Evolutionary conservation across 2,113 vertebrate genomes (phyloP), one percentile per base, ranked within the genome.

Genomic region (Odontophorus gujanensis): DNA sequence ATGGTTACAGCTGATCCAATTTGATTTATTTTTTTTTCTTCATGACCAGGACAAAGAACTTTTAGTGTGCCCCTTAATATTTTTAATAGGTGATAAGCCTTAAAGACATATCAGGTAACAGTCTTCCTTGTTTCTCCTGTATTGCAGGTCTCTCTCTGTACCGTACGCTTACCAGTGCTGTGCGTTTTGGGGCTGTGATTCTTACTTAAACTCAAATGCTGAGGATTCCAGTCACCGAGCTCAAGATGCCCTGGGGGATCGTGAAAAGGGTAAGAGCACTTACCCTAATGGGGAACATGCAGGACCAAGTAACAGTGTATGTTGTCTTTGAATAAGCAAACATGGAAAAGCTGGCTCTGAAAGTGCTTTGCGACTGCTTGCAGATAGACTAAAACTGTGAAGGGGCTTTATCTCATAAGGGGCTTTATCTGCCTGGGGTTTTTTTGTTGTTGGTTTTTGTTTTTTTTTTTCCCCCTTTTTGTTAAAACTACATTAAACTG

Each of bases 161-260:
- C 99, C 99, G 0, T 99, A 99, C 34, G 99, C 99, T 66, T 99
- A 99, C 96, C 99, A 99, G 95, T 99, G 99, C 97, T 99, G 99
- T 96, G 98, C 99, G 1, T 99, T 99, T 92, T 98, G 98, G 90
- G 98, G 98, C 11, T 99, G 99, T 95, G 98, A 99, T 90, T 98
- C 98, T 50, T 96, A 97, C 2, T 84, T 93, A 28, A 97, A 97
- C 88, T 96, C 98, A 11, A 97, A 98, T 21, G 95, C 97, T 50
- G 98, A 98, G 55, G 98, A 97, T 65, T 96, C 97, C 53, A 81
- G 81, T 55, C 98, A 97, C 86, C 98, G 98, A 94, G 97, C 97
- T 65, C 91, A 97, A 89, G 98, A 97, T 97, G 90, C 81, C 66
- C 63, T 88, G 68, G 16, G 69, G 62, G 88, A 95, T 51, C 96